Evolutionary conservation across 2,113 vertebrate species (phyloP).

Genomic region (Syngnathus scovelli): DNA sequence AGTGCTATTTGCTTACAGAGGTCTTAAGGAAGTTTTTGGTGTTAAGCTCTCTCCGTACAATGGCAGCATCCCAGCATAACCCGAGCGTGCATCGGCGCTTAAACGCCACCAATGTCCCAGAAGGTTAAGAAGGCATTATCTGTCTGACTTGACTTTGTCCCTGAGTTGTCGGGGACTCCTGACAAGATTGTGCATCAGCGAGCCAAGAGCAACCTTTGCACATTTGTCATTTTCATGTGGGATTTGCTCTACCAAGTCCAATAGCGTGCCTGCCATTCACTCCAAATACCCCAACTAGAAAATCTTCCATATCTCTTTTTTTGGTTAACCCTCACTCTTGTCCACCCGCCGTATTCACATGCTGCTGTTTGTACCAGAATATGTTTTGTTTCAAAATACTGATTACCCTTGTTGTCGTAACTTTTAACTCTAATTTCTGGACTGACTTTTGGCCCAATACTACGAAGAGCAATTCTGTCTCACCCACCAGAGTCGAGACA

Average conservation of each 20-base stretch:
- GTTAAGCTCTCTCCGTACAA: slow-evolving; percentile 34
- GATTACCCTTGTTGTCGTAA: slow-evolving; percentile 46
- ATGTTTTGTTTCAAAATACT: slow-evolving; percentile 51
- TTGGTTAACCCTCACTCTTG: not conserved
- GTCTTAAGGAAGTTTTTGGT: slow-evolving; percentile 59
- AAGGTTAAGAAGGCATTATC: slow-evolving; percentile 17
- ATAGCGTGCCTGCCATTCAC: not conserved
- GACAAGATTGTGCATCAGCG: not conserved
- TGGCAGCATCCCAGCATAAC: slow-evolving; percentile 37
- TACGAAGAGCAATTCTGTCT: slow-evolving; percentile 5
- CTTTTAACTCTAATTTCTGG: slow-evolving; percentile 21
- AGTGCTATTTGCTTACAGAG: slow-evolving; percentile 56
- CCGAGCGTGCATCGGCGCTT: slow-evolving; percentile 33
- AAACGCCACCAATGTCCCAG: slow-evolving; percentile 14
- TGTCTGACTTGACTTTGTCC: slow-evolving; percentile 8
- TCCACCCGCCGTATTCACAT: slow-evolving; percentile 31
- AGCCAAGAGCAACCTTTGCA: slow-evolving; percentile 7
- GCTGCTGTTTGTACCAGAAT: slow-evolving; percentile 27
- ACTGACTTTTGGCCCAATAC: slow-evolving; percentile 21
- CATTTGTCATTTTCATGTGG: not conserved
- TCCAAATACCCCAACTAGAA: slow-evolving; percentile 19
- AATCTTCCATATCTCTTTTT: slow-evolving; percentile 16
- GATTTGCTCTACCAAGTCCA: not conserved
- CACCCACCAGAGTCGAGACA: slow-evolving; percentile 21
- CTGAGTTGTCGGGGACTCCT: slow-evolving; percentile 2